Evolutionary conservation across 2,113 vertebrate genomes (phyloP), one percentile per base, ranked within the genome.

Genomic region (Mystacornis crossleyi): DNA sequence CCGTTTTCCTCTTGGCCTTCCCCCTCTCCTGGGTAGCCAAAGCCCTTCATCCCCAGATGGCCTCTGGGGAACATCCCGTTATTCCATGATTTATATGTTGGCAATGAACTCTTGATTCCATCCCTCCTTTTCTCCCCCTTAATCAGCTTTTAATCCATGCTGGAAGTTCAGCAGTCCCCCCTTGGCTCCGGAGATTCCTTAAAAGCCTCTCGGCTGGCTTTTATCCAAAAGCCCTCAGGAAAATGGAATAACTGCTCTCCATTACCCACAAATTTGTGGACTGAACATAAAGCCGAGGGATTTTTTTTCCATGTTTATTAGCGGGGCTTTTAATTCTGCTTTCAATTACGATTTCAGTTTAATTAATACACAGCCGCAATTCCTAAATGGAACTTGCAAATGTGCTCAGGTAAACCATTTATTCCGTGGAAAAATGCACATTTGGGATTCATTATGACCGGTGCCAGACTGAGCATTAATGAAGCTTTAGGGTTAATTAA

Each of bases 181-280:
- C 47, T 71, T 31, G 75, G 91, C 93, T 89, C 74, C 64, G 47
- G 75, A 71, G 28, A 62, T 93, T 88, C 86, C 89, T 81, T 97
- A 90, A 97, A 95, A 95, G 91, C 91, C 89, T 96, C 82, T 95
- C 66, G 74, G 79, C 95, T 66, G 86, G 88, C 55, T 80, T 95
- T 78, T n/a, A 81, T 95, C 89, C 89, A 86, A 93, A 90, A 92
- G 51, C 64, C 64, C 82, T 95, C 54, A 83, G 89, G 93, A 95
- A 95, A 92, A 81, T 33, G 47, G 81, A 84, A 77, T 40, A 83
- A 89, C 67, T 86, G 60, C 43, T 89, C 86, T 92, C 91, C 80
- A 54, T 92, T 71, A 83, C 17, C 72, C 82, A 58, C 4, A 2
- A 19, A 24, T 92, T 42, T 78, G 45, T 77, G 86, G 80, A 36